Evolutionary conservation across 2,888 invertebrate species (phyloP).

Genomic region (Lycocerus yunnanus): DNA sequence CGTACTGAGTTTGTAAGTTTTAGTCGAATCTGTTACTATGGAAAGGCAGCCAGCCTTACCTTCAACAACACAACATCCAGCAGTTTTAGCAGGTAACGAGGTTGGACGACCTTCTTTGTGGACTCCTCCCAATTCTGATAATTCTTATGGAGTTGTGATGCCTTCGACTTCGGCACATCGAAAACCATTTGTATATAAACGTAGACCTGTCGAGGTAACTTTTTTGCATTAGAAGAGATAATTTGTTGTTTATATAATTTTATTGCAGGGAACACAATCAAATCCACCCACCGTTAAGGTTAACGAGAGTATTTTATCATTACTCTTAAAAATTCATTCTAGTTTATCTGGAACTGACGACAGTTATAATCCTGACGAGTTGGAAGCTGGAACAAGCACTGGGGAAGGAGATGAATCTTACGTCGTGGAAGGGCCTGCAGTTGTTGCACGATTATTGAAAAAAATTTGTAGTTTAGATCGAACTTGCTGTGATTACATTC

Average conservation of each 20-base stretch:
- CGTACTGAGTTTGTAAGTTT: neutral
- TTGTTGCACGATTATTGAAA: constrained; percentile 79
- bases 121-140: constrained; percentile 21
- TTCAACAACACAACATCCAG: constrained; percentile 42
- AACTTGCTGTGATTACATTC: constrained; percentile 70
- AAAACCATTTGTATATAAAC: constrained; percentile 36
- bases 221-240: neutral
- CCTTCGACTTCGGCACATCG: constrained; percentile 48
- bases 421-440: constrained; percentile 87
- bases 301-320: constrained; percentile 87
- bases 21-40: neutral
- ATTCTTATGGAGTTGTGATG: constrained; percentile 51
- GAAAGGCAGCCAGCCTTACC: constrained; percentile 25
- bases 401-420: constrained; percentile 46
- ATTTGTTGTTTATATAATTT: constrained; percentile 5
- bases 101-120: constrained; percentile 35
- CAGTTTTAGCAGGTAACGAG: constrained; percentile 51
- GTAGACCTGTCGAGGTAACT: constrained; percentile 45
- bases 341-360: constrained; percentile 84
- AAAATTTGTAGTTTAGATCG: constrained; percentile 75
- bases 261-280: constrained; percentile 39
- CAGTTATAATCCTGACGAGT: constrained; percentile 64
- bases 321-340: constrained; percentile 87
- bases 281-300: constrained; percentile 57
- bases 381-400: constrained; percentile 42